Conservation (phyloP, 2,888 invertebrate species). For the Saturnia pavonia region DNA sequence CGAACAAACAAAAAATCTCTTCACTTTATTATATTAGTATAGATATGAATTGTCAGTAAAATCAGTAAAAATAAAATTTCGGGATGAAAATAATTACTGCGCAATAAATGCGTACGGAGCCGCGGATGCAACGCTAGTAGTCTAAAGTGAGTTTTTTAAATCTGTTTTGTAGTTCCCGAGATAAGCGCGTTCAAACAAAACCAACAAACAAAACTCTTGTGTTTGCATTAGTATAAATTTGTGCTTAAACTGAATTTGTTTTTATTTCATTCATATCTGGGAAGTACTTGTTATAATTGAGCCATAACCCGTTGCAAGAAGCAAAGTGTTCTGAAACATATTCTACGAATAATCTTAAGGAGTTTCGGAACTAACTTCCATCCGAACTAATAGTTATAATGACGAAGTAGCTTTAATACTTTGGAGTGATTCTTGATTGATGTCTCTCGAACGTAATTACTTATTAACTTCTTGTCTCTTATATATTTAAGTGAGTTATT, state of each 20-base stretch:
- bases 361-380: constrained; percentile 24
- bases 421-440: constrained; percentile 11
- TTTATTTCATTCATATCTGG: not conserved
- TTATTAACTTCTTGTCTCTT: not conserved
- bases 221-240: too few relatives aligned
- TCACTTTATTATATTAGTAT: too few relatives aligned
- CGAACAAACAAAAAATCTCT: too few relatives aligned
- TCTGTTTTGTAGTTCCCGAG: too few relatives aligned
- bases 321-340: not conserved
- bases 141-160: too few relatives aligned
- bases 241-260: not conserved
- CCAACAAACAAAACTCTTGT: too few relatives aligned
- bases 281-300: not conserved
- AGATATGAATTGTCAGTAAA: too few relatives aligned
- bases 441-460: not conserved
- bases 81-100: too few relatives aligned
- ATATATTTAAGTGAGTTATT: not conserved
- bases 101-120: too few relatives aligned
- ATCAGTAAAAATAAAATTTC: too few relatives aligned
- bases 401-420: constrained; percentile 12
- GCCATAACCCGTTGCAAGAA: not conserved
- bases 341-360: constrained; percentile 30
- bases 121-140: too few relatives aligned
- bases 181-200: too few relatives aligned
- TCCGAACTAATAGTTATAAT: constrained; percentile 9